Evolutionary conservation across 2,888 invertebrate species (phyloP).

Genomic region (Coenonympha arcania): DNA sequence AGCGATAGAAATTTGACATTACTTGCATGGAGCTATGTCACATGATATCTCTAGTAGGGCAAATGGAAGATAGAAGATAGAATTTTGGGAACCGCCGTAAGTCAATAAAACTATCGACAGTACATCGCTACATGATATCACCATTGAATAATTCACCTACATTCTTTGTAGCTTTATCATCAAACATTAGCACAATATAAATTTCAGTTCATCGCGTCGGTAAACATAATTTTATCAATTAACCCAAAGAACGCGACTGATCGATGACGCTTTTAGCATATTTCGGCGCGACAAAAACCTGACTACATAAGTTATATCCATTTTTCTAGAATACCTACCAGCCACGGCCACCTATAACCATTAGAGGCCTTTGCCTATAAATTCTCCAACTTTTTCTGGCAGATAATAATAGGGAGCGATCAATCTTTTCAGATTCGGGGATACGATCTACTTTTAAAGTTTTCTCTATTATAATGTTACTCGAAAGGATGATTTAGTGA

Average conservation of each 20-base stretch:
- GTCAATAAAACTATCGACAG: too few relatives aligned
- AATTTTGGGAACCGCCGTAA: too few relatives aligned
- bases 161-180: not conserved
- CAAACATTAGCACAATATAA: not conserved
- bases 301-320: conserved; percentile 16
- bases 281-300: conserved; percentile 15
- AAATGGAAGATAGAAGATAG: too few relatives aligned
- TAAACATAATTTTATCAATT: not conserved
- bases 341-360: conserved; percentile 13
- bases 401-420: conserved; percentile 22
- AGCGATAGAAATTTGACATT: too few relatives aligned
- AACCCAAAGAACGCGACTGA: conserved; percentile 1
- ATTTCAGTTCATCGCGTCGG: not conserved
- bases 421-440: conserved; percentile 22
- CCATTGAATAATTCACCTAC: not conserved
- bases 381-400: conserved; percentile 26
- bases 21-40: too few relatives aligned
- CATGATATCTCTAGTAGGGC: too few relatives aligned
- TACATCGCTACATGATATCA: too few relatives aligned
- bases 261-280: conserved; percentile 9
- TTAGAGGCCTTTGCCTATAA: conserved; percentile 26
- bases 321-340: conserved; percentile 21
- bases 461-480: conserved; percentile 4
- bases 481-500: conserved; percentile 6
- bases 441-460: conserved; percentile 1